These are phyloP conservation scores for Lymantria monacha DNA, from an alignment of 2,888 invertebrate species.

Conservation along the genomic window DNA sequence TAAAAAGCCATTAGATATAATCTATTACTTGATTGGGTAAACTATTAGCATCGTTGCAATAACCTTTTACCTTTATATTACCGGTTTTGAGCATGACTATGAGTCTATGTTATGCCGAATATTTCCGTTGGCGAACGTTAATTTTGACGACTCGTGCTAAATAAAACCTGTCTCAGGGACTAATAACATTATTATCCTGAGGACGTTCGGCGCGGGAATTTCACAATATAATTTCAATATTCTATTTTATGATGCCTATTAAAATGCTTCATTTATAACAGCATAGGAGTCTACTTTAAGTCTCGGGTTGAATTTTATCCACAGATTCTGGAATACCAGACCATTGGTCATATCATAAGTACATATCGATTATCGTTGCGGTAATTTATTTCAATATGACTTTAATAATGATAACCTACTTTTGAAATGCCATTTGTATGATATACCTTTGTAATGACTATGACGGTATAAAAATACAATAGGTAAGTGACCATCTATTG, in stretches of 20 bases:
- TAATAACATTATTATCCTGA: slow-evolving; percentile 36
- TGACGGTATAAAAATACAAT: no score
- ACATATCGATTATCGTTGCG: background rate
- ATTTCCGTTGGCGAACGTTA: slow-evolving; percentile 63
- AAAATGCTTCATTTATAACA: no score
- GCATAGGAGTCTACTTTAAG: no score
- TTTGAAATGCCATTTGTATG: background rate
- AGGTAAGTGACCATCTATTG: no score
- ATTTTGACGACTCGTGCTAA: slow-evolving; percentile 46
- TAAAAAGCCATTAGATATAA: no score
- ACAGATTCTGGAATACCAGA: background rate
- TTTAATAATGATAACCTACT: background rate
- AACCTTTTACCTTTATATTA: slow-evolving; percentile 69
- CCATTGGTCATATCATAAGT: no score
- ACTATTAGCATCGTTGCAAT: slow-evolving; percentile 56
- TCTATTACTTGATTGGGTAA: background rate
- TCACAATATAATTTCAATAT: background rate
- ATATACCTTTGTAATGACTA: no score
- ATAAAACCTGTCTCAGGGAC: slow-evolving; percentile 61
- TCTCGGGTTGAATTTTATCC: no score
- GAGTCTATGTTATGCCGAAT: slow-evolving; percentile 54
- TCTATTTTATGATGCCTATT: background rate
- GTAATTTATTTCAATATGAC: background rate
- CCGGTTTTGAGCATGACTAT: slow-evolving; percentile 61
- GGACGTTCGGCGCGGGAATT: slow-evolving; percentile 27